phyloP scores from a whole-genome alignment of 1,140 invertebrate species.

The Heliconius himera region DNA sequence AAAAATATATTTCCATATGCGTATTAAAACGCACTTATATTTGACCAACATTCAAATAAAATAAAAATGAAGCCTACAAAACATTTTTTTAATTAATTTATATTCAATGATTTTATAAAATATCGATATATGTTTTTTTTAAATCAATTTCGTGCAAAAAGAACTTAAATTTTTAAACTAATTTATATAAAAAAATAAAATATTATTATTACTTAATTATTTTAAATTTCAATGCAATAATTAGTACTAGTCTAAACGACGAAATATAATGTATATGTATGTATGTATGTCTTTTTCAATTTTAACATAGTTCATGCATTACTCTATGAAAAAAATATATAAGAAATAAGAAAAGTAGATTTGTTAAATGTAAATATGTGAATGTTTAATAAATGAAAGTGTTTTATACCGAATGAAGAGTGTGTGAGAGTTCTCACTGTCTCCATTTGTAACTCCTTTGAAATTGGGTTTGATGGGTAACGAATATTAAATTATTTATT shows the following conservation, averaged over 20 bases:
- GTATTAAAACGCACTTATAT: background rate
- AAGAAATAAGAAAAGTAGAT: background rate
- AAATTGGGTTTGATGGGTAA: background rate
- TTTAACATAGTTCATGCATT: background rate
- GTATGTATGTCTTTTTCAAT: background rate
- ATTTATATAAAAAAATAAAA: background rate
- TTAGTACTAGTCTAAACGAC: constrained; percentile 15
- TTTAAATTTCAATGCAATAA: constrained; percentile 19
- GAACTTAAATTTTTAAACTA: background rate
- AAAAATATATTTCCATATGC: background rate
- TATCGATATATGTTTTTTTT: background rate
- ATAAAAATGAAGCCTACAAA: background rate
- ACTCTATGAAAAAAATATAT: background rate
- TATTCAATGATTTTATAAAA: too few species aligned
- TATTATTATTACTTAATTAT: background rate
- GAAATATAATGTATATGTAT: background rate
- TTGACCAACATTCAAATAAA: background rate
- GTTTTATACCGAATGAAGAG: constrained; percentile 53
- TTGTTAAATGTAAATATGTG: constrained; percentile 21
- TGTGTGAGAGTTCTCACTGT: background rate
- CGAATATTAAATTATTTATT: background rate
- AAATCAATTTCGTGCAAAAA: background rate
- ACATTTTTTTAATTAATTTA: background rate
- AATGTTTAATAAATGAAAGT: constrained; percentile 38
- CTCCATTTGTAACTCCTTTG: background rate